These are phyloP conservation scores for Protomyctophum bolini DNA, from an alignment of 2,113 vertebrate genomes.

Conservation along the genomic window DNA sequence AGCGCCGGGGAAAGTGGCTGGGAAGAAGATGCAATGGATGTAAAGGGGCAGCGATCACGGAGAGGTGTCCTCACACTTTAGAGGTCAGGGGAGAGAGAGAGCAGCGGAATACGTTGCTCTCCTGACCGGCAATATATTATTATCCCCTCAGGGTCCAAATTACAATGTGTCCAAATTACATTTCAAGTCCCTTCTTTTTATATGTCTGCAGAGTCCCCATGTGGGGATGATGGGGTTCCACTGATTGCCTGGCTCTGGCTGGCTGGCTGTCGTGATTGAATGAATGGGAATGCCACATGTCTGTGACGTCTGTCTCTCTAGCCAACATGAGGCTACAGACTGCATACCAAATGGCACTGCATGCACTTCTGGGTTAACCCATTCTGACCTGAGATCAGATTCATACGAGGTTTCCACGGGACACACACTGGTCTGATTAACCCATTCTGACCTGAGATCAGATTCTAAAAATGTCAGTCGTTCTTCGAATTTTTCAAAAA, in stretches of 20 bases:
- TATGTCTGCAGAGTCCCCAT: slow-evolving; percentile 12
- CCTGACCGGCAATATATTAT: slow-evolving; percentile 53
- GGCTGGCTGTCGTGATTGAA: slow-evolving; percentile 36
- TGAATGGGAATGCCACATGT: slow-evolving; percentile 30
- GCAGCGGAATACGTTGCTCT: slow-evolving; percentile 10
- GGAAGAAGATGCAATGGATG: too few species aligned
- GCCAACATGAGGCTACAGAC: slow-evolving; percentile 31
- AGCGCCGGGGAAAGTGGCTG: too few species aligned
- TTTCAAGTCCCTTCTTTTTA: slow-evolving; percentile 38
- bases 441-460: too few species aligned
- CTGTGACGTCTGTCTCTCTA: slow-evolving; percentile 18
- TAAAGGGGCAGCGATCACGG: too few species aligned
- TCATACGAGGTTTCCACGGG: too few species aligned
- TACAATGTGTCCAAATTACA: slow-evolving; percentile 62
- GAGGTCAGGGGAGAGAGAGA: not conserved
- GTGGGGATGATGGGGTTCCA: slow-evolving; percentile 36
- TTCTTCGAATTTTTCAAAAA: too few species aligned
- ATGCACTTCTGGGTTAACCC: slow-evolving; percentile 21
- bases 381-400: too few species aligned
- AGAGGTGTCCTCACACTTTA: slow-evolving; percentile 9
- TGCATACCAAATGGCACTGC: slow-evolving; percentile 53
- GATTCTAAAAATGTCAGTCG: too few species aligned
- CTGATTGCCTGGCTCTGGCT: slow-evolving; percentile 45
- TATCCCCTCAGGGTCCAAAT: slow-evolving; percentile 52
- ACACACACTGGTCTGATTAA: too few species aligned